Percentiles rank a stretch among this genome's conserved stretches.
These are phyloP conservation scores for Connochaetes taurinus DNA, from an alignment of 2,113 vertebrate genomes.

Conservation along the genomic window DNA sequence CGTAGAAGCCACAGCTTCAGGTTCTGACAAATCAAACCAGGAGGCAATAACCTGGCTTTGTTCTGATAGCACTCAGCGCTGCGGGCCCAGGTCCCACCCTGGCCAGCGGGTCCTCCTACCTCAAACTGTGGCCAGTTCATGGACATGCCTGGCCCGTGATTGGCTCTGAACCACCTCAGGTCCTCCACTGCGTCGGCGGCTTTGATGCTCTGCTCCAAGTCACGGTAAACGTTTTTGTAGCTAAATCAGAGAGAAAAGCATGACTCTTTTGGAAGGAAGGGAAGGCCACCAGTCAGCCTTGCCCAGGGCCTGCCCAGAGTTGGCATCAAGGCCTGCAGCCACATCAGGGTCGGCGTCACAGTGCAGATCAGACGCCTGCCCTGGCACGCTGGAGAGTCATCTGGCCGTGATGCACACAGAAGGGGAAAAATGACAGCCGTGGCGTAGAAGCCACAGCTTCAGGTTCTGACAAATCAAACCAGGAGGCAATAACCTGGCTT, in stretches of 20 bases:
- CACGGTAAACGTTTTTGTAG: conserved; percentile 90
- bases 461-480: not conserved
- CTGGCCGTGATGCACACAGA: rapidly evolving
- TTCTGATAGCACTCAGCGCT: too few relatives aligned
- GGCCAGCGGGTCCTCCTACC: conserved; percentile 77
- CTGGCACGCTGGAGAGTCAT: not conserved
- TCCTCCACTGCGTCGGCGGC: conserved; percentile 91
- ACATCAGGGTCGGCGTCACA: rapidly evolving
- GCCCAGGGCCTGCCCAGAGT: not conserved
- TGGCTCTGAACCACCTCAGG: conserved; percentile 92
- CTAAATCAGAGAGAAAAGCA: conserved; percentile 72
- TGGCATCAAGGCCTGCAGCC: not conserved
- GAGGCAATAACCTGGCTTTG: not conserved
- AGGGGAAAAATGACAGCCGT: rapidly evolving
- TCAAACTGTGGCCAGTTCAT: conserved; percentile 99
- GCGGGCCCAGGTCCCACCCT: not conserved
- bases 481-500: not conserved
- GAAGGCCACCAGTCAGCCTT: not conserved
- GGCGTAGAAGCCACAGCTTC: not conserved
- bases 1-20: not conserved
- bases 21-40: not conserved
- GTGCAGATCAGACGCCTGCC: rapidly evolving
- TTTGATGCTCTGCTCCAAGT: conserved; percentile 91
- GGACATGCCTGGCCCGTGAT: conserved; percentile 94
- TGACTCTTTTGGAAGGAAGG: not conserved